A percentile compares a stretch with the other conserved stretches of the same genome.
Conservation (phyloP, 2,113 vertebrate genomes). For the Callorhinus ursinus region DNA sequence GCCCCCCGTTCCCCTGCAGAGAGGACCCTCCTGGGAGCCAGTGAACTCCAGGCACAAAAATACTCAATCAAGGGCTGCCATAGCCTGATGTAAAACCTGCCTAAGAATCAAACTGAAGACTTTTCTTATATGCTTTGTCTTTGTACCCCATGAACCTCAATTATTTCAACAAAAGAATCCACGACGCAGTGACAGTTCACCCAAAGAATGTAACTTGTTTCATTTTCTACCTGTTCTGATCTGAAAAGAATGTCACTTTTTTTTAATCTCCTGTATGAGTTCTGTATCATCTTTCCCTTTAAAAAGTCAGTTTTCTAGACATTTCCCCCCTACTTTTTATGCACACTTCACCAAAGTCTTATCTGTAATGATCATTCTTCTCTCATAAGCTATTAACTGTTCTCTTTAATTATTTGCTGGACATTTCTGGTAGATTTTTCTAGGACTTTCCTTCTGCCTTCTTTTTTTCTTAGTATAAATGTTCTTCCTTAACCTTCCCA, state of each 20-base stretch:
- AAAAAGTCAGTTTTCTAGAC: neutral
- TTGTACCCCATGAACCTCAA: neutral
- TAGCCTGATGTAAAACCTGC: neutral
- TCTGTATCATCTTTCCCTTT: neutral
- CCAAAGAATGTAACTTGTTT: neutral
- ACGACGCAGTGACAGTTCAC: neutral
- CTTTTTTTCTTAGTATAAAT: neutral
- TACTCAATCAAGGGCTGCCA: neutral
- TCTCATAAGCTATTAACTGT: neutral
- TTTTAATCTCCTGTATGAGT: neutral
- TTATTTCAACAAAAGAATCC: neutral
- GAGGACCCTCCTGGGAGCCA: neutral
- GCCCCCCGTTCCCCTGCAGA: neutral
- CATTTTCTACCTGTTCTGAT: neutral
- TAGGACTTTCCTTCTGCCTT: neutral
- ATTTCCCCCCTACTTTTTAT: neutral
- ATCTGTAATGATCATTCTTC: neutral
- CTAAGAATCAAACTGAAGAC: neutral
- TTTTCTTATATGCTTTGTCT: neutral
- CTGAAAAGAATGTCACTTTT: neutral
- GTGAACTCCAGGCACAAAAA: neutral
- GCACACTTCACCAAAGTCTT: neutral
- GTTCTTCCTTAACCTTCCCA: neutral
- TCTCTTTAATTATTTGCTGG: neutral
- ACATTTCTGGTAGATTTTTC: neutral